These are phyloP conservation scores for Nemotelus nigrinus DNA, from an alignment of 2,888 invertebrate species.

Conservation along the genomic window DNA sequence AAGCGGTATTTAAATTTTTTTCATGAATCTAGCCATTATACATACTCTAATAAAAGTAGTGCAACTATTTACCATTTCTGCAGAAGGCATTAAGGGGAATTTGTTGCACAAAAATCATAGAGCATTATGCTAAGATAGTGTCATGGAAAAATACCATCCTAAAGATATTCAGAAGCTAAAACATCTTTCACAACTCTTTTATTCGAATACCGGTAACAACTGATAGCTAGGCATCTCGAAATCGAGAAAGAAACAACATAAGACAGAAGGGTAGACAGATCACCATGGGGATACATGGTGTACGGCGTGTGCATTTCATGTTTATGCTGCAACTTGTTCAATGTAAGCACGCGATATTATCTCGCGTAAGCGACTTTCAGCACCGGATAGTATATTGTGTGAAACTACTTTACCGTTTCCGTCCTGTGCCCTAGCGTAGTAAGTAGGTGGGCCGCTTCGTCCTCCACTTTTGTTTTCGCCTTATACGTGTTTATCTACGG, in stretches of 20 bases:
- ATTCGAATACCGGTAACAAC: no score
- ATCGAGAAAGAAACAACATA: neutral
- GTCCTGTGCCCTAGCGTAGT: conserved; percentile 6
- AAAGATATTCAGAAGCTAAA: no score
- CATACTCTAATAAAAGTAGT: no score
- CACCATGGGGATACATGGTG: neutral
- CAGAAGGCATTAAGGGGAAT: no score
- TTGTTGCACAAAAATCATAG: no score
- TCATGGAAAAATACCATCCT: no score
- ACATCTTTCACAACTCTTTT: no score
- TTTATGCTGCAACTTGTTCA: conserved; percentile 12
- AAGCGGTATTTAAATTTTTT: no score
- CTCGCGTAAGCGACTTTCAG: conserved; percentile 46
- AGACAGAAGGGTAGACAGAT: conserved; percentile 3
- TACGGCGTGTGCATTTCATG: neutral
- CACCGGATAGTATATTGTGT: conserved; percentile 47
- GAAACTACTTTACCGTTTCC: conserved; percentile 48
- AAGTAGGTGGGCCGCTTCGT: conserved; percentile 27
- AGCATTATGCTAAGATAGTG: no score
- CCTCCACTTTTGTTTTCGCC: neutral
- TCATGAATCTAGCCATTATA: no score
- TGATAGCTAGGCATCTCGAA: neutral
- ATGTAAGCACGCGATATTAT: conserved; percentile 47
- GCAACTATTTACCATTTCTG: no score
- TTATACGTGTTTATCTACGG: neutral